Percentiles rank a stretch among this genome's conserved stretches.
These are phyloP conservation scores for Scolopax mira DNA, from an alignment of 2,113 vertebrate genomes.

Conservation along the genomic window DNA sequence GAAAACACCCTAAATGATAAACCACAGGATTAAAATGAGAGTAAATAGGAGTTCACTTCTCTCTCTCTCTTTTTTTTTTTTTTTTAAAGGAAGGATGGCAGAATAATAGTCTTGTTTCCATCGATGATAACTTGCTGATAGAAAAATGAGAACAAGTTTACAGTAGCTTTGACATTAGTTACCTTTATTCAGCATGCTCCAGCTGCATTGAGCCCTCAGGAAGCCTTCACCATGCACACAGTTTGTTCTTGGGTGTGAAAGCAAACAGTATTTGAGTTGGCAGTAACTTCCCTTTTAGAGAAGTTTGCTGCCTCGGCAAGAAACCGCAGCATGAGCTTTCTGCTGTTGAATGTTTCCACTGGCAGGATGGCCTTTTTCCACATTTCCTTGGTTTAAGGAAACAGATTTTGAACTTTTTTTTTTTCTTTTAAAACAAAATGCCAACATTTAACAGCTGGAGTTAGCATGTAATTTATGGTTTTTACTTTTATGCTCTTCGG, in stretches of 20 bases:
- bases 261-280: constrained; percentile 93
- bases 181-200: constrained; percentile 89
- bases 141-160: constrained; percentile 81
- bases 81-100: constrained; percentile 39
- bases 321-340: constrained; percentile 85
- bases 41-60: constrained; percentile 25
- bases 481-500: constrained; percentile 68
- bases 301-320: constrained; percentile 96
- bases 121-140: constrained; percentile 83
- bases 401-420: constrained; percentile 88
- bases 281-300: constrained; percentile 85
- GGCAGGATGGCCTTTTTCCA: constrained; percentile 95
- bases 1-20: not conserved
- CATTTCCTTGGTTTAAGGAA: constrained; percentile 96
- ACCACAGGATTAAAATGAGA: not conserved
- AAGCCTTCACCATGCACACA: constrained; percentile 85
- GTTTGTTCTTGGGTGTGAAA: constrained; percentile 88
- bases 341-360: constrained; percentile 82
- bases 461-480: constrained; percentile 78
- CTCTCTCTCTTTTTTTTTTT: not conserved
- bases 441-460: constrained; percentile 81
- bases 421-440: constrained; percentile 75
- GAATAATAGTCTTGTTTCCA: constrained; percentile 76
- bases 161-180: constrained; percentile 92
- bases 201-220: constrained; percentile 95